A percentile compares a stretch with the other conserved stretches of the same genome.
phyloP scores from a whole-genome alignment of 2,113 vertebrate genomes.

The Oncorhynchus gorbuscha region DNA sequence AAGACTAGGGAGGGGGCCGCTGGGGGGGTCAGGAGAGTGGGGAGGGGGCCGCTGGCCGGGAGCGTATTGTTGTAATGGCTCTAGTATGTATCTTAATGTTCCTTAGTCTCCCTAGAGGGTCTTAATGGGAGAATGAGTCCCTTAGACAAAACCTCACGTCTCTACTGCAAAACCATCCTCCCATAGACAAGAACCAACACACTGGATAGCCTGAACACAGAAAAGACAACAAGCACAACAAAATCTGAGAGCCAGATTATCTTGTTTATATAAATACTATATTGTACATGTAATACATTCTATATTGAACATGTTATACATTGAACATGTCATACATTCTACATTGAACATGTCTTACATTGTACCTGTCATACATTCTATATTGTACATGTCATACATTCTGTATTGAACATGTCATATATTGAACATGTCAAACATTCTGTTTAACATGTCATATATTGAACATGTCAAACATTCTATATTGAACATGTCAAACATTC shows the following conservation, averaged over 20 bases:
- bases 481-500: too few species aligned
- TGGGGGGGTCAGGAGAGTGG: conserved; percentile 52
- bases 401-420: too few species aligned
- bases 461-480: too few species aligned
- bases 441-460: too few species aligned
- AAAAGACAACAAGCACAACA: background rate
- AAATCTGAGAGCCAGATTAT: background rate
- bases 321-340: too few species aligned
- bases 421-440: too few species aligned
- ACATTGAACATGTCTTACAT: too few species aligned
- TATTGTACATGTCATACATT: too few species aligned
- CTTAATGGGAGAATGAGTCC: conserved; percentile 26
- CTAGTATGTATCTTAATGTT: conserved; percentile 17
- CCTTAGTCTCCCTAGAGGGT: conserved; percentile 15
- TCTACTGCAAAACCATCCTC: background rate
- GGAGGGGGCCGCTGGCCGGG: conserved; percentile 64
- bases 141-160: background rate
- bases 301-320: too few species aligned
- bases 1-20: conserved; percentile 20
- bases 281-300: too few species aligned
- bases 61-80: conserved; percentile 62
- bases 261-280: background rate
- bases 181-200: background rate
- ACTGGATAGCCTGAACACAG: background rate
- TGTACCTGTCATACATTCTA: too few species aligned